Conservation (phyloP, 2,888 invertebrate species). For the Drosophila kuntzei region DNA sequence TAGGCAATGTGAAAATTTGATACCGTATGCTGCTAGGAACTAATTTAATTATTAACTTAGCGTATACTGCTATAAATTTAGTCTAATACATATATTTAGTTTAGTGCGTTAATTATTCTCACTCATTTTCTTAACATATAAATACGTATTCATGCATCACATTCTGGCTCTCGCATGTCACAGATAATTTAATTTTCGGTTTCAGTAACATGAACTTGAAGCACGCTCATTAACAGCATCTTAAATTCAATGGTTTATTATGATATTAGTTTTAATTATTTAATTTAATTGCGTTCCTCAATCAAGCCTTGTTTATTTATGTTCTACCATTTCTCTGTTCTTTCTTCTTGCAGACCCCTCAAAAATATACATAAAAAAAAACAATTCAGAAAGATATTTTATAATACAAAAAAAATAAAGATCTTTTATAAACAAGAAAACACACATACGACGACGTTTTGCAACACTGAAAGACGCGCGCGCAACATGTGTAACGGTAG, state of each 20-base stretch:
- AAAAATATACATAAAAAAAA: constrained; percentile 14
- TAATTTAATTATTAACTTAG: constrained; percentile 11
- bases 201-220: constrained; percentile 20
- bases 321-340: constrained; percentile 70
- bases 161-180: constrained; percentile 8
- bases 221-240: constrained; percentile 34
- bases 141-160: constrained; percentile 17
- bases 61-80: constrained; percentile 13
- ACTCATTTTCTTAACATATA: neutral
- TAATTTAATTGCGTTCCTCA: constrained; percentile 32
- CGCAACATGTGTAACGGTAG: constrained; percentile 56
- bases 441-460: constrained; percentile 24
- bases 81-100: constrained; percentile 8
- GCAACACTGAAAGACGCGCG: constrained; percentile 53
- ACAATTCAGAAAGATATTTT: constrained; percentile 2
- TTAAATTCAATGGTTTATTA: constrained; percentile 8
- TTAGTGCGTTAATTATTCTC: constrained; percentile 24
- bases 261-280: constrained; percentile 12
- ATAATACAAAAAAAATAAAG: neutral
- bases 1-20: constrained; percentile 9
- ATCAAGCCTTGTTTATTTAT: constrained; percentile 71
- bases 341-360: constrained; percentile 75
- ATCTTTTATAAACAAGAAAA: neutral
- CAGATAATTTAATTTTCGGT: neutral
- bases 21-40: constrained; percentile 1